A percentile compares a stretch with the other conserved stretches of the same genome.
These are phyloP conservation scores for Alosa alosa DNA, from an alignment of 2,113 vertebrate genomes.

Conservation along the genomic window DNA sequence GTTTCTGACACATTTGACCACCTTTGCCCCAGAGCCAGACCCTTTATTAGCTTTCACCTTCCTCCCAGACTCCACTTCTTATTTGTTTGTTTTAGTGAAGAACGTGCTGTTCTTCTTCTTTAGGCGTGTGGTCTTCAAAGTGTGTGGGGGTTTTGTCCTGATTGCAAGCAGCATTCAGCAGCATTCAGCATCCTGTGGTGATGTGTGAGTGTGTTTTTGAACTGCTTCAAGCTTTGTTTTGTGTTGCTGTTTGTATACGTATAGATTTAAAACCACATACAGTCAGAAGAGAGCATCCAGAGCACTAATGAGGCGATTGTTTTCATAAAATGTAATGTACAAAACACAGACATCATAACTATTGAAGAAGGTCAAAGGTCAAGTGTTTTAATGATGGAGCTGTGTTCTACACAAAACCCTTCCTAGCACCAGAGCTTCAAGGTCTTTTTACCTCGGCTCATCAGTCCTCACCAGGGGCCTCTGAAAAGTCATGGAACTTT, in stretches of 20 bases:
- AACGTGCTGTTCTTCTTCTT: not conserved
- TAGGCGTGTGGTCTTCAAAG: not conserved
- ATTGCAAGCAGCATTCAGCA: not conserved
- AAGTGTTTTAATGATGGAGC: not conserved
- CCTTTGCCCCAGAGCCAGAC: conserved; percentile 22
- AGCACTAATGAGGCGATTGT: not conserved
- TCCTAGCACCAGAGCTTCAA: not conserved
- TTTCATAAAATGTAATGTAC: not conserved
- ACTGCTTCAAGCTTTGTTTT: not conserved
- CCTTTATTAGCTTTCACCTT: conserved; percentile 1
- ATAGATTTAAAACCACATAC: not conserved
- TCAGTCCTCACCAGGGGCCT: not conserved
- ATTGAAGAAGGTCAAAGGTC: not conserved
- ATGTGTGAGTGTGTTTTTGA: too few species aligned
- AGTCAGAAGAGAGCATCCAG: not conserved
- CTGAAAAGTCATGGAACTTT: conserved; percentile 40
- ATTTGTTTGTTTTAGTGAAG: conserved; percentile 7
- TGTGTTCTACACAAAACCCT: not conserved
- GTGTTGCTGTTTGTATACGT: not conserved
- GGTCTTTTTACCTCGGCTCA: not conserved
- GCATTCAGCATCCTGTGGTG: not conserved
- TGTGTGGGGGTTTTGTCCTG: not conserved
- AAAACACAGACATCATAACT: not conserved
- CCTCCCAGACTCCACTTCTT: not conserved
- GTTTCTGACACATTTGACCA: conserved; percentile 36